A percentile compares a stretch with the other conserved stretches of the same genome.
Conservation (phyloP, 2,888 invertebrate genomes). For the Epistrophella euchroma region DNA sequence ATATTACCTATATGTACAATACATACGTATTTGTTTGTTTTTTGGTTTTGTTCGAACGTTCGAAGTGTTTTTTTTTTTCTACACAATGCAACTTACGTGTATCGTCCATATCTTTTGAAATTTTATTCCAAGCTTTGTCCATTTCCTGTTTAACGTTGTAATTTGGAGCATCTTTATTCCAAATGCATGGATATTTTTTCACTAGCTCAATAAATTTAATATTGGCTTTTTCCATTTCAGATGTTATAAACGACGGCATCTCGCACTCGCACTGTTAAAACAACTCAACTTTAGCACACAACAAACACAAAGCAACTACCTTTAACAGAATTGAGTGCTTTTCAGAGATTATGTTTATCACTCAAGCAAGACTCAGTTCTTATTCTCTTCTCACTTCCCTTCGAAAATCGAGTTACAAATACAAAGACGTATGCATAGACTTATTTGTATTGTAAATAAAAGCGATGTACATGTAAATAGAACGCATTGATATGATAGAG, state of each 20-base stretch:
- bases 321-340: neutral
- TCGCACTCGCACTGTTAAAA: neutral
- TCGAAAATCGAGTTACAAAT: no score
- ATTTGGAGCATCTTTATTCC: neutral
- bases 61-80: neutral
- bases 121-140: slow-evolving; percentile 2
- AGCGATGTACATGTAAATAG: no score
- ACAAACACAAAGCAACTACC: neutral
- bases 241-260: neutral
- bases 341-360: neutral
- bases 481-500: no score
- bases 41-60: no score
- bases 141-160: neutral
- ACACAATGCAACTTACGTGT: neutral
- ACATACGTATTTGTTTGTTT: no score
- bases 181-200: slow-evolving; percentile 10
- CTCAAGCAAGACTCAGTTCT: no score
- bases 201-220: neutral
- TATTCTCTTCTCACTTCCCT: no score
- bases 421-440: no score
- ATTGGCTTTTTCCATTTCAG: slow-evolving; percentile 2
- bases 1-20: no score
- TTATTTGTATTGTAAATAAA: no score
- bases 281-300: neutral
- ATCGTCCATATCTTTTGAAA: neutral